Conservation (phyloP, 2,113 vertebrate species). For the Scartelaos histophorus region DNA sequence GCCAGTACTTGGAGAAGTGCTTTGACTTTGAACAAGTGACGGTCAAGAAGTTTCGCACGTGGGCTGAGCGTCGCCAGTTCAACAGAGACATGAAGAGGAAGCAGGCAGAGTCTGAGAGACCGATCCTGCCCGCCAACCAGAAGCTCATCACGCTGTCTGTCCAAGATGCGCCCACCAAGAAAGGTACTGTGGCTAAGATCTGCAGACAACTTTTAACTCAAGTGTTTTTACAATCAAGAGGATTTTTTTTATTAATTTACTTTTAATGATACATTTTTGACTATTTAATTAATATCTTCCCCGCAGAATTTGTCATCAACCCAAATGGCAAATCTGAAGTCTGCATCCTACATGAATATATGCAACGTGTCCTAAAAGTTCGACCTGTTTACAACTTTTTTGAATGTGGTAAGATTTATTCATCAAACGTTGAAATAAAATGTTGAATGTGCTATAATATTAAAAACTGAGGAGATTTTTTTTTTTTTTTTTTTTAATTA, state of each 20-base stretch:
- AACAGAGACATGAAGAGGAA: slow-evolving; percentile 98
- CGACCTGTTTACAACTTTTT: slow-evolving; percentile 99
- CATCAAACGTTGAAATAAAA: neutral
- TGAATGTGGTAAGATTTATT: slow-evolving; percentile 94
- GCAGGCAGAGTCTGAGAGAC: slow-evolving; percentile 93
- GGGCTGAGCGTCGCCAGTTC: slow-evolving; percentile 96
- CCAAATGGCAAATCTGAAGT: slow-evolving; percentile 99
- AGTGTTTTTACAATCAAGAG: neutral
- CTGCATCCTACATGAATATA: slow-evolving; percentile 98
- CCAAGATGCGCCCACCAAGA: slow-evolving; percentile 95
- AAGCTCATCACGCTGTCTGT: slow-evolving; percentile 98
- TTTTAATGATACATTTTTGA: neutral
- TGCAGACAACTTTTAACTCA: no score
- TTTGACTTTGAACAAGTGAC: slow-evolving; percentile 99
- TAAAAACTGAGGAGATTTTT: neutral
- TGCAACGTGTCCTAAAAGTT: slow-evolving; percentile 99
- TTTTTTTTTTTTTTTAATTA: slow-evolving; percentile 20
- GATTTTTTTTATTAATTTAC: no score
- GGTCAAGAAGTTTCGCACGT: slow-evolving; percentile 96
- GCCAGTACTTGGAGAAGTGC: slow-evolving; percentile 89
- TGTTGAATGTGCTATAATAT: neutral
- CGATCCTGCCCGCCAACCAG: slow-evolving; percentile 96
- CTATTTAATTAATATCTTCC: slow-evolving; percentile 22
- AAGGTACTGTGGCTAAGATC: slow-evolving; percentile 77
- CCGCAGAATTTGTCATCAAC: slow-evolving; percentile 96